Conservation (phyloP, 2,113 vertebrate species). For the Clarias macrocephalus region DNA sequence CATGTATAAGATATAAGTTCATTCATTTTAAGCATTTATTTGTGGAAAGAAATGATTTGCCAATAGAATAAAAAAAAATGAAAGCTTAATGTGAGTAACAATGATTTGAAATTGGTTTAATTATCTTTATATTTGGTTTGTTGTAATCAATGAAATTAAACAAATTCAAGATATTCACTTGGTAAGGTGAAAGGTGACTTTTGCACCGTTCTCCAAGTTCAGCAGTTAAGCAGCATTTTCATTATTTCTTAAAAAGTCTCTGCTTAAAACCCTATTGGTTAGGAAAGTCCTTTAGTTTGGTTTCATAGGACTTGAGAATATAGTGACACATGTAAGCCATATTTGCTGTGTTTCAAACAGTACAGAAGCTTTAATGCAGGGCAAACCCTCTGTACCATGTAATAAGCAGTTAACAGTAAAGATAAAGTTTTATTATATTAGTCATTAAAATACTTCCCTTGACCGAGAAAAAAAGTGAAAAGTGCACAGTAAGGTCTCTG, state of each 20-base stretch:
- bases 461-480: neutral
- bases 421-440: neutral
- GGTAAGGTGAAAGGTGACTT: neutral
- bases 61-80: neutral
- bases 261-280: neutral
- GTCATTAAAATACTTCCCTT: neutral
- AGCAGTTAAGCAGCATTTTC: neutral
- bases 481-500: neutral
- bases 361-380: neutral
- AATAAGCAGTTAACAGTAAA: neutral
- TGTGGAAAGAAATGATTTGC: neutral
- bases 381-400: too few relatives aligned
- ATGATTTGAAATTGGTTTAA: neutral
- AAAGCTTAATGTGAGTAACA: neutral
- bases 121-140: neutral
- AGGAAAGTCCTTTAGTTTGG: neutral
- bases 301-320: neutral
- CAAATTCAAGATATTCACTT: neutral
- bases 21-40: neutral
- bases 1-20: too few relatives aligned
- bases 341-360: neutral
- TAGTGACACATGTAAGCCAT: neutral
- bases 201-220: neutral
- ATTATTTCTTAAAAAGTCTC: neutral
- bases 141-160: neutral